Evolutionary conservation across 2,888 invertebrate species (phyloP).

Genomic region (Metopia argyrocephala): DNA sequence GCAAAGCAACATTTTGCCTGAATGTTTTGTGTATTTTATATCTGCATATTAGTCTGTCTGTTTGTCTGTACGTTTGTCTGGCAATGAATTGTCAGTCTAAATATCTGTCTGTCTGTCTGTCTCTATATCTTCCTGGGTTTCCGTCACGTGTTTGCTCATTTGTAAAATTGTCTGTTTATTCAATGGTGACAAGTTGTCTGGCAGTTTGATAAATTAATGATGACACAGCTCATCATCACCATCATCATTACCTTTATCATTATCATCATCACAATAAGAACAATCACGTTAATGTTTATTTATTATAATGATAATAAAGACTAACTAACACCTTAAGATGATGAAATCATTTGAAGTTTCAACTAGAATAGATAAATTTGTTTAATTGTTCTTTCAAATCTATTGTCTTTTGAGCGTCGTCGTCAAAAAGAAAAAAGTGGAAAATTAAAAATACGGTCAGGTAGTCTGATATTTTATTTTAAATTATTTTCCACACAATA

Average conservation of each 20-base stretch:
- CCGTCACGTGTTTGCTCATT: constrained; percentile 74
- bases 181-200: constrained; percentile 64
- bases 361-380: background rate
- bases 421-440: too few species aligned
- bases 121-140: constrained; percentile 48
- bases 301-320: background rate
- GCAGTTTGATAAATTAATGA: constrained; percentile 69
- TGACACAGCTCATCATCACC: background rate
- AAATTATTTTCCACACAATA: background rate
- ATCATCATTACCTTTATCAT: constrained; percentile 1
- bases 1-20: constrained; percentile 70
- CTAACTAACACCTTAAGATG: background rate
- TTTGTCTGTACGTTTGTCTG: constrained; percentile 22
- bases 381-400: background rate
- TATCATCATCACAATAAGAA: constrained; percentile 12
- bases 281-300: constrained; percentile 6
- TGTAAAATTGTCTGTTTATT: constrained; percentile 71
- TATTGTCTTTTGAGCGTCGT: background rate
- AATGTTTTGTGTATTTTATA: background rate
- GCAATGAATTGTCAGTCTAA: constrained; percentile 31
- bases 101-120: background rate
- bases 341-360: background rate
- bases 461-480: background rate
- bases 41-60: constrained; percentile 20
- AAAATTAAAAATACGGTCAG: background rate